phyloP scores from a whole-genome alignment of 2,797 vertebrate genomes.

The Buceros bicornis region DNA sequence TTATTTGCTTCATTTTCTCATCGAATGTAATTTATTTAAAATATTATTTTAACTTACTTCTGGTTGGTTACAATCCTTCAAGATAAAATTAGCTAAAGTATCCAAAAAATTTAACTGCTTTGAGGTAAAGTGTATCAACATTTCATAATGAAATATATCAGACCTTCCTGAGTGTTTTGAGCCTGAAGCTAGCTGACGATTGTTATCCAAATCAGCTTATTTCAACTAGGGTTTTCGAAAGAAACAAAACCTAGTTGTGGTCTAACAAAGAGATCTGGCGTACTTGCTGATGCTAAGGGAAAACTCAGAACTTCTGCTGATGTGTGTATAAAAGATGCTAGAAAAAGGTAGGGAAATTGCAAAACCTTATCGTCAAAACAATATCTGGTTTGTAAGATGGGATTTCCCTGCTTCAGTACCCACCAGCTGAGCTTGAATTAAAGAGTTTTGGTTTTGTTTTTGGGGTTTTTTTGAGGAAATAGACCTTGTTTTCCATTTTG shows the following conservation, averaged over 20 bases:
- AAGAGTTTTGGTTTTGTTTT: neutral
- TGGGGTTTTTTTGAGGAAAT: neutral
- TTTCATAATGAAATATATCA: constrained; percentile 9
- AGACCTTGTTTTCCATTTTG: neutral
- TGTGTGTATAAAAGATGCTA: neutral
- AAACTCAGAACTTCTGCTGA: constrained; percentile 2
- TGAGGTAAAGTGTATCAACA: neutral
- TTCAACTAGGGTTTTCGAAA: neutral
- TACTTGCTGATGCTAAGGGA: neutral
- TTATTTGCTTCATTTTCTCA: neutral
- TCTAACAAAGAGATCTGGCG: neutral
- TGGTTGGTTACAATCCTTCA: neutral
- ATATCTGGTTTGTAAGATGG: neutral
- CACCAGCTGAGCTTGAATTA: neutral
- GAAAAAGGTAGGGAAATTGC: neutral
- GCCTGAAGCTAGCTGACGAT: neutral
- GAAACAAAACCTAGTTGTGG: neutral
- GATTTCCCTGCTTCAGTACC: neutral
- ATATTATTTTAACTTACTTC: neutral
- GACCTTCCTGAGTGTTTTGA: neutral
- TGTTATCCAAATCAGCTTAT: neutral
- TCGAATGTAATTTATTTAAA: neutral
- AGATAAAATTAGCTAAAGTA: neutral
- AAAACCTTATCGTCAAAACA: neutral
- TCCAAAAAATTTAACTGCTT: neutral